A percentile compares a stretch with the other conserved stretches of the same genome.
phyloP scores from a whole-genome alignment of 2,113 vertebrate species.

The Corydoras maculifer region DNA sequence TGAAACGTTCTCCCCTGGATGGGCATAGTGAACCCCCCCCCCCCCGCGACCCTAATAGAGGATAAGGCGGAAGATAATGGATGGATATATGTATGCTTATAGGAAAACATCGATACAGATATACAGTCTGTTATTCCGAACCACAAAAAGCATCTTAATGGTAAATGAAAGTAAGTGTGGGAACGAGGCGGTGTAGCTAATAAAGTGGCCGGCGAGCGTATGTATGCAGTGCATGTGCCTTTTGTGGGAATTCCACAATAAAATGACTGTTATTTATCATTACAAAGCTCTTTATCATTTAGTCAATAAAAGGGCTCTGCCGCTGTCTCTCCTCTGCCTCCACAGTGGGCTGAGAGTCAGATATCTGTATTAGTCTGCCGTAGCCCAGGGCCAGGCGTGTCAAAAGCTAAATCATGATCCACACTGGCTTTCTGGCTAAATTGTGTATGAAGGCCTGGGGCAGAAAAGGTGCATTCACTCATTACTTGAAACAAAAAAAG shows the following conservation, averaged over 20 bases:
- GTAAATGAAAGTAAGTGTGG: not conserved
- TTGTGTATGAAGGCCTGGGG: conserved; percentile 99
- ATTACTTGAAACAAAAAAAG: conserved; percentile 93
- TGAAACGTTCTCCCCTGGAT: no score
- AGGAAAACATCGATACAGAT: no score
- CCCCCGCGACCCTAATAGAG: no score
- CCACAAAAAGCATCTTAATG: no score
- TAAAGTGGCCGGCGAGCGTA: not conserved
- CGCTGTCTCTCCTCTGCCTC: conserved; percentile 78
- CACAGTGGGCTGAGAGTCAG: conserved; percentile 94
- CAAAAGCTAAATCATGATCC: conserved; percentile 99
- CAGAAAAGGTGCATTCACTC: conserved; percentile 96
- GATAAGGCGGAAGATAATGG: no score
- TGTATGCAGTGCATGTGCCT: conserved; percentile 82
- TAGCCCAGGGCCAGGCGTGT: conserved; percentile 94
- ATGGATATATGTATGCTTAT: no score
- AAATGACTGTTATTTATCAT: conserved; percentile 99
- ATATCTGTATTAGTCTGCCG: conserved; percentile 99
- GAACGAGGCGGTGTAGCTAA: not conserved
- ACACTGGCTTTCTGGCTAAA: conserved; percentile 99
- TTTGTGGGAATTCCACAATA: conserved; percentile 99
- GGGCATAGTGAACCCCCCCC: no score
- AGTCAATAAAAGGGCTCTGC: conserved; percentile 99
- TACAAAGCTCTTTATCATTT: conserved; percentile 99
- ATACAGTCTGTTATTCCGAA: no score